phyloP scores from a whole-genome alignment of 2,888 invertebrate genomes.

The Eupsilia transversa region DNA sequence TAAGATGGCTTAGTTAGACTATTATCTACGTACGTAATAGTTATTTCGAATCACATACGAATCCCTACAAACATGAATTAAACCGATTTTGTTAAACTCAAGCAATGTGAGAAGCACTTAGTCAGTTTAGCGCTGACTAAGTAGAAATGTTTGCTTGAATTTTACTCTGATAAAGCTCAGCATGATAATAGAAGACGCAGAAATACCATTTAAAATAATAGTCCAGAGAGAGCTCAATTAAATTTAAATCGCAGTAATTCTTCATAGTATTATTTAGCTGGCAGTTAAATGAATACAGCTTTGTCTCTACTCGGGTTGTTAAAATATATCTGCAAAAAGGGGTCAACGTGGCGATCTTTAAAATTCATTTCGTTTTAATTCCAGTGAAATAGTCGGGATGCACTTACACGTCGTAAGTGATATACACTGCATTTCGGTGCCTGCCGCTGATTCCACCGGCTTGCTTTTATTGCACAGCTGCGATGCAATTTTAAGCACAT shows the following conservation, averaged over 20 bases:
- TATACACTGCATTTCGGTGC: slow-evolving; percentile 81
- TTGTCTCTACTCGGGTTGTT: slow-evolving; percentile 38
- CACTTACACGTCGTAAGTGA: slow-evolving; percentile 77
- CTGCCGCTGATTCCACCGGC: slow-evolving; percentile 74
- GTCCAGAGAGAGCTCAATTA: slow-evolving; percentile 36
- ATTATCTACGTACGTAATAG: background rate
- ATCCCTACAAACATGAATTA: slow-evolving; percentile 2
- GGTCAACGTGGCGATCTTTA: slow-evolving; percentile 58
- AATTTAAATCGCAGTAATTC: slow-evolving; percentile 41
- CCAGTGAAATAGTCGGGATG: slow-evolving; percentile 70
- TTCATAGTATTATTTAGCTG: slow-evolving; percentile 53
- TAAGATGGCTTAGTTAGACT: background rate
- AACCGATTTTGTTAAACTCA: background rate
- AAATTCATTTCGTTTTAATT: slow-evolving; percentile 79
- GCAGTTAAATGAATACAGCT: slow-evolving; percentile 42
- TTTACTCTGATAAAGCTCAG: slow-evolving; percentile 35
- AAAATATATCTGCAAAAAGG: slow-evolving; percentile 60
- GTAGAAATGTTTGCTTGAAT: slow-evolving; percentile 23
- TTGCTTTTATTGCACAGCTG: slow-evolving; percentile 87
- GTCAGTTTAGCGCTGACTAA: slow-evolving; percentile 20
- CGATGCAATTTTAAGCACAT: slow-evolving; percentile 89
- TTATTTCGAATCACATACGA: background rate
- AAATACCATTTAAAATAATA: slow-evolving; percentile 52
- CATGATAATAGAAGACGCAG: slow-evolving; percentile 20
- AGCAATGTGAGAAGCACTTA: slow-evolving; percentile 1